These are phyloP conservation scores for Lucilia sericata DNA, from an alignment of 1,140 invertebrate genomes.

Conservation along the genomic window DNA sequence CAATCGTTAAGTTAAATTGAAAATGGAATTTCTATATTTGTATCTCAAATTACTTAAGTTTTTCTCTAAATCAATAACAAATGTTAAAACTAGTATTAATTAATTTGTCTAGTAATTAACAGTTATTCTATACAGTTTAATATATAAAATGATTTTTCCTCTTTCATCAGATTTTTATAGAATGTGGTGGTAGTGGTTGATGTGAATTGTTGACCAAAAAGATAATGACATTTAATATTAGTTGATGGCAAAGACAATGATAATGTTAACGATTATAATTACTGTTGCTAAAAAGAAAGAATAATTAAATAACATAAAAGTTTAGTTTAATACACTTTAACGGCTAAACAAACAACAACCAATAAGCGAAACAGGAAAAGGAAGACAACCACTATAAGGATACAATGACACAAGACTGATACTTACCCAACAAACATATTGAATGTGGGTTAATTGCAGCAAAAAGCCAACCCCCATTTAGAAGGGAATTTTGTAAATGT, in stretches of 20 bases:
- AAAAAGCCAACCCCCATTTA: neutral
- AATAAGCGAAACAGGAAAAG: neutral
- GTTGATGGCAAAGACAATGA: neutral
- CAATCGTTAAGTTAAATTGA: no score
- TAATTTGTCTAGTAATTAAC: no score
- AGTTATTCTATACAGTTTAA: no score
- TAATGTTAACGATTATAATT: neutral
- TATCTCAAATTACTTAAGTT: no score
- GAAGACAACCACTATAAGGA: neutral
- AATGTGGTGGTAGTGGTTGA: neutral
- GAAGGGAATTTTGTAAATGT: neutral
- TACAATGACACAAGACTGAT: neutral
- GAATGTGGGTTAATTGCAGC: constrained; percentile 20
- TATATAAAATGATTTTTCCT: neutral
- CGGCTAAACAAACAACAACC: constrained; percentile 37
- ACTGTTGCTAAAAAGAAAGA: neutral
- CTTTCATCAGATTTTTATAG: neutral
- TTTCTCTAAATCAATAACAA: no score
- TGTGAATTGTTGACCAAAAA: neutral
- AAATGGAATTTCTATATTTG: no score
- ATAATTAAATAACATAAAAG: constrained; percentile 44
- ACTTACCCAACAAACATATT: constrained; percentile 36
- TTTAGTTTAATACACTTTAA: constrained; percentile 40
- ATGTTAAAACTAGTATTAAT: no score
- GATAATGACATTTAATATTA: neutral